These are phyloP conservation scores for Steinernema feltiae DNA, from an alignment of 1,140 invertebrate species.

Conservation along the genomic window DNA sequence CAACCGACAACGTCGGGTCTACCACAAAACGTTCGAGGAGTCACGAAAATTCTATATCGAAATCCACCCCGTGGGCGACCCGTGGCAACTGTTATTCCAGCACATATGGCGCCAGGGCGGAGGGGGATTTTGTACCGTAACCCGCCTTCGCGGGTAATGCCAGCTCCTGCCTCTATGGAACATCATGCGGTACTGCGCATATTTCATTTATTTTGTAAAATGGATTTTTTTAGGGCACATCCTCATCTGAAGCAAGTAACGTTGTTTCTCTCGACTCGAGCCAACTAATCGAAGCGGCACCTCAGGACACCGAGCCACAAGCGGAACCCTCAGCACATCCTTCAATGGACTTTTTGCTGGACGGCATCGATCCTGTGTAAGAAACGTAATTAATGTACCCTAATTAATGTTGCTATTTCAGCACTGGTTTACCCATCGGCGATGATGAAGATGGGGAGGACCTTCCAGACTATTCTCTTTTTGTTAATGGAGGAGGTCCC, in stretches of 20 bases:
- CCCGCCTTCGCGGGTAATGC: neutral
- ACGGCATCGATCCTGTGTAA: slow-evolving; percentile 2
- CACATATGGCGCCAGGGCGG: too few species aligned
- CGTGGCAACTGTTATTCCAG: neutral
- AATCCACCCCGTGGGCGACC: neutral
- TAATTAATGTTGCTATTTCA: neutral
- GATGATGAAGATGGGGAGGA: neutral
- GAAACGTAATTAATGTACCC: neutral
- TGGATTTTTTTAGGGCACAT: too few species aligned
- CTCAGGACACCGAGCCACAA: neutral
- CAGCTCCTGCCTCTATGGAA: neutral
- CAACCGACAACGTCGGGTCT: too few species aligned
- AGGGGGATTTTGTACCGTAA: neutral
- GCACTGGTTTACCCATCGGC: neutral
- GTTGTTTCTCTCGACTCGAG: too few species aligned
- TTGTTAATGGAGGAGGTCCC: neutral
- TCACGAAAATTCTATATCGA: neutral
- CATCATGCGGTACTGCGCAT: neutral
- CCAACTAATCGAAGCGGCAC: neutral
- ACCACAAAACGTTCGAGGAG: too few species aligned
- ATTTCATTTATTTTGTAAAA: too few species aligned
- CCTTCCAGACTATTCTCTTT: neutral
- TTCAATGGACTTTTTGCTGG: neutral
- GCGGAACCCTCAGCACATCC: neutral
- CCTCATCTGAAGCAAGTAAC: too few species aligned